Evolutionary conservation across 1,140 invertebrate species (phyloP), one percentile per base, ranked within the genome.

Genomic region (Cyrtorhinus lividipennis): DNA sequence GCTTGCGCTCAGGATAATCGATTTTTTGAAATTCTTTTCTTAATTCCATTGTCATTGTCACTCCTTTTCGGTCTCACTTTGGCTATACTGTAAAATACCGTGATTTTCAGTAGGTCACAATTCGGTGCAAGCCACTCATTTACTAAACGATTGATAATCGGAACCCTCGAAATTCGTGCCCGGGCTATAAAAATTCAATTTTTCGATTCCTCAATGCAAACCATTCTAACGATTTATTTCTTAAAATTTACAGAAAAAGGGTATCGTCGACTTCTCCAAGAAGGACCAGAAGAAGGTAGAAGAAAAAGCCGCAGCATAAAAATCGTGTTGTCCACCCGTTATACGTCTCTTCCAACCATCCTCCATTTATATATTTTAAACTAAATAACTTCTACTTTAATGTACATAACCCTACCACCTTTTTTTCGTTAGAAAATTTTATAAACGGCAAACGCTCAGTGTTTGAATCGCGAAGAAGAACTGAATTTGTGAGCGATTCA

Each of bases 301-400:
- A 61, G 62, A 77, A 78, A 66, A 76, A 76, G 67, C 24, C 15
- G 57, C 57, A 24, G 57, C 24, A 59, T 59, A 25, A 25, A 15
- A 56, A 56, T 20, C 20, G 53, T 56, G 53, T 20, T n/a, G n/a
- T 23, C 53, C 20, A 10, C 18, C 53, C 53, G 23, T n/a, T 61
- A 61, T 24, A 45, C n/a, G n/a, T n/a, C n/a, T n/a, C n/a, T n/a
- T n/a, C n/a, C 5, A 38, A 38, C 30, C 30, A 38, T 53, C 20
- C 48, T 13, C 48, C 48, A 53, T 20, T 22, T 53, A 53, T 53
- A 13, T 53, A 53, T 53, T 53, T 53, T 13, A 53, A 53, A 53
- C 30, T 8, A 38, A 38, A 38, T 38, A 38, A 53, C 30, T 15
- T 46, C 48, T 53, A 53, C 20, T 38, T 53, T 53, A 44, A 53